Base-by-base conservation (phyloP, 2,113 vertebrate species). In the Pipra filicauda region DNA sequence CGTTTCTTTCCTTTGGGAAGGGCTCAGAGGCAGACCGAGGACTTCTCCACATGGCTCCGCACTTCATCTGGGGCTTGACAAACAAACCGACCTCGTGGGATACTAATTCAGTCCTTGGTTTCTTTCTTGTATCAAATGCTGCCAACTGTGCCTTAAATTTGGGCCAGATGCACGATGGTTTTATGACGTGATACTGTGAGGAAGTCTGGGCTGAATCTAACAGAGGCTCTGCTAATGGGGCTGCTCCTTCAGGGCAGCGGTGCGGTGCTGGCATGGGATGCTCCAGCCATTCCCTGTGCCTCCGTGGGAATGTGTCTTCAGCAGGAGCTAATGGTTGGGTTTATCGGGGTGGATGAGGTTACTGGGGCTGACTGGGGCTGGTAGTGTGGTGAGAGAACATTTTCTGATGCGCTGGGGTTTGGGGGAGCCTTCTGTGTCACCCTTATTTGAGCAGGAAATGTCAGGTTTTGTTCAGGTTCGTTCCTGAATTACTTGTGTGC, bases 91-190 rank as follows among this genome's bases (percentile, higher is more conserved):
- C 93, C 78, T 86, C 44, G 64, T 95, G 97, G 97, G 95, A 95
- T 97, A 71, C 96, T 97, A 97, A 97, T 96, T 97, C 90, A 85
- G 97, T 93, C 92, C 92, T 97, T 94, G 96, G 96, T 97, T 98
- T 98, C 96, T 97, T 97, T 96, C 94, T 97, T 91, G 62, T 97
- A 96, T 97, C 97, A 95, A 96, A 97, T 96, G 90, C 92, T 73
- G 62, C 97, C 97, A 97, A 96, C 94, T 95, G 96, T 96, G 97
- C 95, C 97, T 96, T 92, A 95, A 96, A 96, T 97, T 86, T 95
- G 96, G 95, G 95, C 96, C 97, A 98, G 95, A 93, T 96, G 97
- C 89, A 41, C 4, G 21, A 95, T 94, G 96, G 93, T 94, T 98
- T 98, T 97, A 96, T 96, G 97, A 97, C 93, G 95, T 96, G 97